Evolutionary conservation across 2,113 vertebrate genomes (phyloP).

Genomic region (Xyliphius kryptos): DNA sequence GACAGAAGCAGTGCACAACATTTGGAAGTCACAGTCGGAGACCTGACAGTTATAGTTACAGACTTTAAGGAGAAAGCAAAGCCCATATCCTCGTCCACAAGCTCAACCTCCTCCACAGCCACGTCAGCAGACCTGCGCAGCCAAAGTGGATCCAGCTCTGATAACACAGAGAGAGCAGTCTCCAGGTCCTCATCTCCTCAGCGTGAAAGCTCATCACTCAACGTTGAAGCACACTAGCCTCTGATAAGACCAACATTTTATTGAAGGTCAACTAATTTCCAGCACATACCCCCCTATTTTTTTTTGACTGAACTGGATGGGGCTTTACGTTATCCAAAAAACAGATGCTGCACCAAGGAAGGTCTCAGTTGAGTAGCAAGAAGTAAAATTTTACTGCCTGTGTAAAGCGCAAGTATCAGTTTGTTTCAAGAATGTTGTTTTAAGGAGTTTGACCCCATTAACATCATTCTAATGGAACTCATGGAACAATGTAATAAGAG

Average conservation of each 20-base stretch:
- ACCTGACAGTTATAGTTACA: constrained; percentile 98
- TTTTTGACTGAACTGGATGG: no score
- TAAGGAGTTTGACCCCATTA: no score
- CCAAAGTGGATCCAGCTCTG: constrained; percentile 94
- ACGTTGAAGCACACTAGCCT: constrained; percentile 89
- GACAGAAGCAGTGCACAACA: constrained; percentile 98
- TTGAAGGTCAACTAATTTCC: constrained; percentile 10
- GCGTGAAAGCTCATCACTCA: constrained; percentile 85
- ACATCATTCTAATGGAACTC: no score
- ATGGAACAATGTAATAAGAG: no score
- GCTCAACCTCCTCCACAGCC: constrained; percentile 72
- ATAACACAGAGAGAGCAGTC: constrained; percentile 86
- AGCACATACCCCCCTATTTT: no score
- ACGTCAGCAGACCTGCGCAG: constrained; percentile 85
- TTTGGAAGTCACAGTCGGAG: constrained; percentile 97
- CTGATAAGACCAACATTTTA: background rate
- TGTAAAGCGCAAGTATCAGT: no score
- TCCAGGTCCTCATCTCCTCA: constrained; percentile 91
- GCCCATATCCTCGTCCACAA: constrained; percentile 69
- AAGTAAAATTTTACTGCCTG: no score
- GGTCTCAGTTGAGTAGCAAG: no score
- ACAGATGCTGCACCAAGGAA: no score
- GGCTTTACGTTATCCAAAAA: no score
- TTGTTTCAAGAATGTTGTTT: no score
- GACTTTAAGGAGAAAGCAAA: constrained; percentile 99